Conservation (phyloP, 2,888 invertebrate species). For the Caenorhabditis drosophilae region DNA sequence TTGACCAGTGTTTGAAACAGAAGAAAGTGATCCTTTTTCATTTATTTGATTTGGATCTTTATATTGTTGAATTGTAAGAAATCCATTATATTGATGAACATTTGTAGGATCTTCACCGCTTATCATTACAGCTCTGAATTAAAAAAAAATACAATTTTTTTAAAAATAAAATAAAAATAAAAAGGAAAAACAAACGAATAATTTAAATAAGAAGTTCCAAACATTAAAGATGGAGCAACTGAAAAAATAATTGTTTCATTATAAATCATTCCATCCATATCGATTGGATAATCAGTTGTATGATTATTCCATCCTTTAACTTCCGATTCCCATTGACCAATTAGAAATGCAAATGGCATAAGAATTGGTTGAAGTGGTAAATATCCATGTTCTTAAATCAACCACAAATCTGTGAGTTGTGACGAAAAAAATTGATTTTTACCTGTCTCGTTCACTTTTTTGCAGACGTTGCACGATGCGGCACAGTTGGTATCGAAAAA, state of each 20-base stretch:
- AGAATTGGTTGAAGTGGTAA: slow-evolving; percentile 51
- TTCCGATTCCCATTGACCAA: slow-evolving; percentile 50
- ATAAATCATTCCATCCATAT: slow-evolving; percentile 42
- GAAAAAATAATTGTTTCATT: slow-evolving; percentile 49
- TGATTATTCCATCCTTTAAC: slow-evolving; percentile 46
- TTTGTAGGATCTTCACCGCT: slow-evolving; percentile 35
- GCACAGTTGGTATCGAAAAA: slow-evolving; percentile 57
- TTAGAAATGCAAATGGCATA: slow-evolving; percentile 45
- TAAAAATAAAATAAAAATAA: neutral
- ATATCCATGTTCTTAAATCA: slow-evolving; percentile 12
- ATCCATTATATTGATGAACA: slow-evolving; percentile 44
- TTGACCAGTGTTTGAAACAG: slow-evolving; percentile 41
- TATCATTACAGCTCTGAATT: slow-evolving; percentile 31
- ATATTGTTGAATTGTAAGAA: slow-evolving; percentile 52
- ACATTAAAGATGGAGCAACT: slow-evolving; percentile 44
- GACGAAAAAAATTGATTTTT: neutral
- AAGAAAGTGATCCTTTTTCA: slow-evolving; percentile 40
- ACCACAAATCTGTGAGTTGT: neutral
- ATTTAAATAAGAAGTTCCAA: slow-evolving; percentile 53
- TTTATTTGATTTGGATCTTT: slow-evolving; percentile 18
- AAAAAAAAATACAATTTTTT: neutral
- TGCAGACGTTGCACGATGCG: slow-evolving; percentile 38
- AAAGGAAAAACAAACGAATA: slow-evolving; percentile 46
- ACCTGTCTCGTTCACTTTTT: slow-evolving; percentile 19
- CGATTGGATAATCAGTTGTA: slow-evolving; percentile 46